Evolutionary conservation across 1,140 invertebrate genomes (phyloP), one percentile per base, ranked within the genome.

Genomic region (Drosophila rhopaloa): DNA sequence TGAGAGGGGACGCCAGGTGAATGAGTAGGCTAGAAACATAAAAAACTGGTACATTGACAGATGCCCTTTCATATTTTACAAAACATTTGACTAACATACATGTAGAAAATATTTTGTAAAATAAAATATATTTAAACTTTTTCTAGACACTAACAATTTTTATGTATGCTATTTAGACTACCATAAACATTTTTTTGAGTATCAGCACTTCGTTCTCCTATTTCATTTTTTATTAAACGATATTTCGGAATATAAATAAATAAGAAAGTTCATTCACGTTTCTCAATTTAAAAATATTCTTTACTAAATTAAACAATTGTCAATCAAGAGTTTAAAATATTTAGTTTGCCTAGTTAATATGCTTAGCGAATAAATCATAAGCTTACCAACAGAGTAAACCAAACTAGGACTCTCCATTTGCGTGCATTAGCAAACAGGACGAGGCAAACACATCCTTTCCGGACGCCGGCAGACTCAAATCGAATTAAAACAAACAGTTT

Each of bases 401-500:
- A 43, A 66, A 67, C 50, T 54, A 55, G 65, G 14, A 71, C 65
- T 14, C 48, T 38, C 32, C 55, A 66, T 59, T 76, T 63, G 32
- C 38, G n/a, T 41, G 44, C 51, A 67, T 67, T 76, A 50, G 43
- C 53, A 48, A 43, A 35, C 48, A 40, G 54, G 63, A 56, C 29
- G 67, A 24, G 29, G 76, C 58, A 80, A 73, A 61, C 62, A 59
- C 66, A 43, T 51, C 41, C 46, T 40, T 32, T 19, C 44, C 10
- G 41, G 5, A 27, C 48, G 19, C 35, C 38, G 48, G 14, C 41
- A 16, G 13, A 38, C 58, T 76, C 41, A 60, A 88, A 86, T 79
- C 62, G 74, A 82, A 88, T 82, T 88, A 81, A 81, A 71, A 86
- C 59, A 50, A 65, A 83, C 83, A 79, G 44, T 88, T 83, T 82